Base-by-base conservation (phyloP, 2,888 invertebrate species). In the Morpho achilles region DNA sequence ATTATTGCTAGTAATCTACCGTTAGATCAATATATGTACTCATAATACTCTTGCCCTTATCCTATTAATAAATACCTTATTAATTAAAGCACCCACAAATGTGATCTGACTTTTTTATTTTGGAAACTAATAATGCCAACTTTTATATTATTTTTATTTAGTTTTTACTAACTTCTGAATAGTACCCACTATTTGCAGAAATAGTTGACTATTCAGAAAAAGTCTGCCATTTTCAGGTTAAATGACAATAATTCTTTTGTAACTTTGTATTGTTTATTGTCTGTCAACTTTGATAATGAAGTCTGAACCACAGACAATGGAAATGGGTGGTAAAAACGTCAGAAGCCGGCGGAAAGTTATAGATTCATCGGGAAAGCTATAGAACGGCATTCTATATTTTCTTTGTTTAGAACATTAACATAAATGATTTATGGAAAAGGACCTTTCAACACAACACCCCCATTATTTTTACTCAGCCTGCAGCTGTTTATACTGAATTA, bases 341-440 rank as follows among this genome's bases (percentile, higher is more conserved):
- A 59, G 52, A 60, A 53, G 53, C 50, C 48, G 61, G 41, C 53
- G 53, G 61, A 51, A 60, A 65, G 58, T 58, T 54, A 44, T 52
- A 52, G 23, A 51, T 56, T 59, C 48, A 43, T 58, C 56, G 59
- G 56, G 58, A 50, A 45, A 47, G 58, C 53, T 22, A 48, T 51
- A 47, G 22, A 55, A 55, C 47, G 49, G 56, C 42, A 58, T 56
- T 47, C 62, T 50, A 53, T 62, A 66, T 62, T 63, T 53, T 52
- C 59, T 60, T 64, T 63, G 60, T 62, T 62, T 55, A 42, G 56
- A 48, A 54, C 49, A 67, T 68, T 68, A 63, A 58, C 67, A 64
- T 67, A 67, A 68, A 61, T 67, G 66, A 67, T 67, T 68, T 68
- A 68, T 68, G 57, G 51, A 49, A 57, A 53, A 53, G 47, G 51